phyloP scores from a whole-genome alignment of 2,113 vertebrate species.

The Lagopus muta region DNA sequence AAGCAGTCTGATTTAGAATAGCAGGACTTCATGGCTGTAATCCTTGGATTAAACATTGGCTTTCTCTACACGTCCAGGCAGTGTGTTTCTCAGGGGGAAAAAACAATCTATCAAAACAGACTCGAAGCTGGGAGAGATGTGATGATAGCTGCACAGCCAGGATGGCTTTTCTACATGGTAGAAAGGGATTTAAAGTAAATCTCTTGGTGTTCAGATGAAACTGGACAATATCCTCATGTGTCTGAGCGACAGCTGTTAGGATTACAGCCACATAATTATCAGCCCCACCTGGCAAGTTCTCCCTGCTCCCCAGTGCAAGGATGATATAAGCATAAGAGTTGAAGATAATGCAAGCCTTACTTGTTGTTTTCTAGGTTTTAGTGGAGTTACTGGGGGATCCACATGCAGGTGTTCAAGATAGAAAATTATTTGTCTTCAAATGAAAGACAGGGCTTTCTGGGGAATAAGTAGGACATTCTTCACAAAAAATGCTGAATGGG shows the following conservation, averaged over 20 bases:
- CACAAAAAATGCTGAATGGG: neutral
- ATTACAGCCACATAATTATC: neutral
- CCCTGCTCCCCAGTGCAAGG: neutral
- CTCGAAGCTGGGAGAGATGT: neutral
- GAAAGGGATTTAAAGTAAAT: neutral
- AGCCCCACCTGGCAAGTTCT: neutral
- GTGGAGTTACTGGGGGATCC: neutral
- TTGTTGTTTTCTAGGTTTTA: neutral
- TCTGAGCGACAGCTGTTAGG: neutral
- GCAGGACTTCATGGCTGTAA: neutral
- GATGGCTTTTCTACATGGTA: neutral
- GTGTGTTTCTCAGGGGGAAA: neutral
- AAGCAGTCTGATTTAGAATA: neutral
- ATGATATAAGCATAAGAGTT: neutral
- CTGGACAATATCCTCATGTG: neutral
- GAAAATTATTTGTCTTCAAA: neutral
- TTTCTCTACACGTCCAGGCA: neutral
- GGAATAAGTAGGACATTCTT: neutral
- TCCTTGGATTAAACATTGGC: neutral
- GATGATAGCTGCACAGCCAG: neutral
- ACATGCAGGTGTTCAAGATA: neutral
- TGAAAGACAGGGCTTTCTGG: neutral
- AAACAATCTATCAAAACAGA: neutral
- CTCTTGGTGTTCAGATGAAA: neutral
- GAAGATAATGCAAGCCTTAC: neutral